A percentile compares a stretch with the other conserved stretches of the same genome.
Conservation (phyloP, 2,888 invertebrate genomes). For the Mactromeris polynyma region DNA sequence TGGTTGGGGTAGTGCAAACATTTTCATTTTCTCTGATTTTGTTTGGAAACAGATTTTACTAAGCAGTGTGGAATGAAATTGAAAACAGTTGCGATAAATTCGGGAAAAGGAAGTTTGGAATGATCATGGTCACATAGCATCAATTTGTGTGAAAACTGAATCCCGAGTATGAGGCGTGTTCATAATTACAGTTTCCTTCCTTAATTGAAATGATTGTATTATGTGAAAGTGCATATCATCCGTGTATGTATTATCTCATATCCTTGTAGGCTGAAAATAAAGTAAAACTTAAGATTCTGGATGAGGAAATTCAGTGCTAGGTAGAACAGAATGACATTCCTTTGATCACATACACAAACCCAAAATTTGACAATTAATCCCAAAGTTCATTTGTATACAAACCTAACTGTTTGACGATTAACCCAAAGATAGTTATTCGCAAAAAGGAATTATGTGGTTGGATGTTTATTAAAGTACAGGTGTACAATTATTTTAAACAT, state of each 20-base stretch:
- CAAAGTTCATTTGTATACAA: background rate
- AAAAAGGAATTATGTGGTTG: background rate
- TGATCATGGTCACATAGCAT: too few species aligned
- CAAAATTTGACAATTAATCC: constrained; percentile 12
- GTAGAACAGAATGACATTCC: background rate
- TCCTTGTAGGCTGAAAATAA: background rate
- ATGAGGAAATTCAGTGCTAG: background rate
- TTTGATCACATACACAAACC: background rate
- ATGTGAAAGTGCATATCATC: background rate
- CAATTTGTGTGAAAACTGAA: too few species aligned
- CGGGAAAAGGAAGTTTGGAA: too few species aligned
- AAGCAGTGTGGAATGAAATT: too few species aligned
- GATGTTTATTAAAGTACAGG: background rate
- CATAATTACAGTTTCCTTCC: too few species aligned
- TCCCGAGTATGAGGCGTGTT: too few species aligned
- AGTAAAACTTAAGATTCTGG: background rate
- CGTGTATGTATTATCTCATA: background rate
- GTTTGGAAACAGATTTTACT: too few species aligned
- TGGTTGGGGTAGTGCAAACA: too few species aligned
- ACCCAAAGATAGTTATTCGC: constrained; percentile 1
- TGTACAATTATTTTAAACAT: background rate
- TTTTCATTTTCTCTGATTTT: too few species aligned
- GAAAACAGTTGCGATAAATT: too few species aligned
- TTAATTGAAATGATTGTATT: background rate
- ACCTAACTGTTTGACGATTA: background rate